Evolutionary conservation across 2,888 invertebrate genomes (phyloP).

Genomic region (Tachina grossa): DNA sequence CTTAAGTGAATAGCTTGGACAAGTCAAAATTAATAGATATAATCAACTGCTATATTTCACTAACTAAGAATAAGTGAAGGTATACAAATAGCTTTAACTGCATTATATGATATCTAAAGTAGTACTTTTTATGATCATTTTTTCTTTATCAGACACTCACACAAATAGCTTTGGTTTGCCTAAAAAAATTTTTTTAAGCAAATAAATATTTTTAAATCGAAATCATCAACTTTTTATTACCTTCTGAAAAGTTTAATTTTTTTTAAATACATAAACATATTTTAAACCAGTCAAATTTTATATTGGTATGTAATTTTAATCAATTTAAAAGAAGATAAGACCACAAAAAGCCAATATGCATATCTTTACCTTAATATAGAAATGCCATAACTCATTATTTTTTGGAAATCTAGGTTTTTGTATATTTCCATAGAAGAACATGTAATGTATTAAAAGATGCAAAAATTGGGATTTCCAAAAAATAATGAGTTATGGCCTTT

Average conservation of each 20-base stretch:
- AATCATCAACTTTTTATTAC: not conserved
- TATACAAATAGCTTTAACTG: too few species aligned
- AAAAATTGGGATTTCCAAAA: too few species aligned
- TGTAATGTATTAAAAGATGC: too few species aligned
- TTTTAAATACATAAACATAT: not conserved
- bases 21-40: too few species aligned
- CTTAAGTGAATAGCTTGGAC: too few species aligned
- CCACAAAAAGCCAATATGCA: not conserved
- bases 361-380: too few species aligned
- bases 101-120: not conserved
- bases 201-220: not conserved
- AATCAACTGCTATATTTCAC: too few species aligned
- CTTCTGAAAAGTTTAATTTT: conserved; percentile 1
- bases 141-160: not conserved
- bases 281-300: not conserved
- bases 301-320: not conserved
- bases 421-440: too few species aligned
- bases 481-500: too few species aligned
- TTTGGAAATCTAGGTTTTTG: too few species aligned
- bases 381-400: too few species aligned
- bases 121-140: not conserved
- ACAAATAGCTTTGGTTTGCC: not conserved
- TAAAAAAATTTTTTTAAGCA: not conserved
- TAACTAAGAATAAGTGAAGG: too few species aligned
- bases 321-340: not conserved